Evolutionary conservation across 2,797 vertebrate species (phyloP), one percentile per base, ranked within the genome.

Genomic region (Poeciliopsis paucimaculata): DNA sequence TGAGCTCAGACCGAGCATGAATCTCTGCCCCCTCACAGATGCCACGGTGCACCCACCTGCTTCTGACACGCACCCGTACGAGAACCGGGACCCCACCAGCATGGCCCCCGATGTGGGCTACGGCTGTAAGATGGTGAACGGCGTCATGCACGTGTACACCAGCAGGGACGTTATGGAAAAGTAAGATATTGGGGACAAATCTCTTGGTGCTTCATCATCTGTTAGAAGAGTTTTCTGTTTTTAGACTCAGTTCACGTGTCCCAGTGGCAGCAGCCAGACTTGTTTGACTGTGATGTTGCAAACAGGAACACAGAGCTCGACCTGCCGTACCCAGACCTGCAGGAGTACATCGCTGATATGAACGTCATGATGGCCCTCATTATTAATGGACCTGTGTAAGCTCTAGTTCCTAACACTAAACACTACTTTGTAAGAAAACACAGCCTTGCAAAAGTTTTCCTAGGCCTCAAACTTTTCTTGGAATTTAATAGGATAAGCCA

Each of bases 361-460:
- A 99, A 99, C 64, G 96, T 98, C 89, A 97, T 99, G 89, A 99
- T 99, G 98, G 97, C 98, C n/a, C 94, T 99, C 82, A 99, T 99
- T 76, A 98, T 99, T 93, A 99, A 99, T 0, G 98, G 98, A 77
- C 98, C 98, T 75, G 98, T 98, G 98, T 99, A 91, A 95, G 97
- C 39, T 23, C 26, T 5, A 0, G 51, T 70, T 39, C 43, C 73
- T 0, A 28, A 28, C 15, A 43, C 20, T 51, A 20, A 9, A 51
- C 18, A 57, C 39, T 64, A 46, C 45, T 15, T 28, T 46, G 16
- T 41, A 45, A 45, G 18, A 62, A 23, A 41, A 45, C 10, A n/a
- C 23, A 43, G 39, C 9, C 36, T 41, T 43, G 39, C 66, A 68
- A 26, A 68, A 13, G 66, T 43, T 43, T 41, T 7, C 26, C 36